Base-by-base conservation (phyloP, 2,113 vertebrate genomes). In the Nothocercus julius region DNA sequence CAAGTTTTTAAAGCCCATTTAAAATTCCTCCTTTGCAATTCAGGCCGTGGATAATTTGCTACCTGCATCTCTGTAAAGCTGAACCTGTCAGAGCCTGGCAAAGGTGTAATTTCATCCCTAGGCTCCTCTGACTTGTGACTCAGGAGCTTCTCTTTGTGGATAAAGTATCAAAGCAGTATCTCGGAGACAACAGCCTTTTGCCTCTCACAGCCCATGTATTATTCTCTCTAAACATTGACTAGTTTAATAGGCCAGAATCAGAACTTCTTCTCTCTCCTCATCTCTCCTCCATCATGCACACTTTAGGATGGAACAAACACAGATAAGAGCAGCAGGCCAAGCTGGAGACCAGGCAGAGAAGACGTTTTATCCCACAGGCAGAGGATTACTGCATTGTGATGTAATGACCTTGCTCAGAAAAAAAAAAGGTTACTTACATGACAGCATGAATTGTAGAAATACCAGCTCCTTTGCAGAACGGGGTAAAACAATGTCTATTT, bases 61-160 rank as follows among this genome's bases (percentile, higher is more conserved):
- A 93, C 84, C 92, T 81, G 64, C 87, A 89, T n/a, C 81, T 92
- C 90, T 27, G 74, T 92, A 87, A 97, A 96, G 96, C 96, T 87
- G 95, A 97, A 97, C 94, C 82, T 90, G 91, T 89, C 94, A 86
- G 32, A 86, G 95, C 90, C 86, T 63, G 5, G 86, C 73, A 95
- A 94, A 96, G 97, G 84, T 98, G 97, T 97, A 98, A 98, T 98
- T 98, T 97, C 97, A 98, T 97, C 97, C 93, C 58, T 85, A 38
- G 94, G 91, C 84, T 95, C 96, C 95, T 90, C 94, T 79, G 56
- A 93, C 94, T 64, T 90, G 44, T 96, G 92, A 82, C 95, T 96
- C 44, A 40, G 92, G 85, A 87, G 89, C 89, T 91, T 96, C 68
- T 75, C 96, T 97, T 96, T 97, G 94, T 95, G 84, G 78, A 97